Percentiles rank a stretch among this genome's conserved stretches.
Conservation (phyloP, 2,113 vertebrate genomes). For the Uria lomvia region DNA sequence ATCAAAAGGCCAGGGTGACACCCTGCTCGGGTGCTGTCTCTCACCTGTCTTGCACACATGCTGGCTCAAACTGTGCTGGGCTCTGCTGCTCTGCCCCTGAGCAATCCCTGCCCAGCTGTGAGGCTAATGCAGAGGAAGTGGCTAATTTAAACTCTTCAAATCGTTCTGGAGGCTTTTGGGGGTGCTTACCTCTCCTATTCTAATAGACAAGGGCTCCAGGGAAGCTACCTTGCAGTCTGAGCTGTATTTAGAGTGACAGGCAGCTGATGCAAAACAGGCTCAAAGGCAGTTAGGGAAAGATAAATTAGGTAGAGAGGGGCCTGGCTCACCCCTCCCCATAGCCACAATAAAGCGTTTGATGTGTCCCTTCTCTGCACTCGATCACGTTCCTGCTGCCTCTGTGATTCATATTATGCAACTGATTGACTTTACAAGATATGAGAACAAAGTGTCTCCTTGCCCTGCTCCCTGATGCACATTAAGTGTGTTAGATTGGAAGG, state of each 20-base stretch:
- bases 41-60: not conserved
- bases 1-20: not conserved
- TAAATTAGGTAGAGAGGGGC: not conserved
- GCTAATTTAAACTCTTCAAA: not conserved
- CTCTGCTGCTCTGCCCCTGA: not conserved
- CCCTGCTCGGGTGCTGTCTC: not conserved
- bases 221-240: not conserved
- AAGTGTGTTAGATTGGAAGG: conserved; percentile 1
- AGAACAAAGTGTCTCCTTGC: conserved; percentile 49
- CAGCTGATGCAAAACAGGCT: conserved; percentile 33
- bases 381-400: conserved; percentile 30
- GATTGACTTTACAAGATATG: conserved; percentile 41
- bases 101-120: not conserved
- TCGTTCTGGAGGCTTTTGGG: not conserved
- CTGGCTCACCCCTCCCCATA: not conserved
- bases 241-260: not conserved
- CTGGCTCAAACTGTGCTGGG: not conserved
- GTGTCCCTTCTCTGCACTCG: conserved; percentile 3
- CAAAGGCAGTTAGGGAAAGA: not conserved
- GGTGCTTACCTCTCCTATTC: not conserved
- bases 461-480: conserved; percentile 15
- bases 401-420: conserved; percentile 32
- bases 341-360: not conserved
- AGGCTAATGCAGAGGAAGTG: not conserved
- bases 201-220: not conserved